Conservation (phyloP, 2,113 vertebrate genomes). For the Eonycteris spelaea region DNA sequence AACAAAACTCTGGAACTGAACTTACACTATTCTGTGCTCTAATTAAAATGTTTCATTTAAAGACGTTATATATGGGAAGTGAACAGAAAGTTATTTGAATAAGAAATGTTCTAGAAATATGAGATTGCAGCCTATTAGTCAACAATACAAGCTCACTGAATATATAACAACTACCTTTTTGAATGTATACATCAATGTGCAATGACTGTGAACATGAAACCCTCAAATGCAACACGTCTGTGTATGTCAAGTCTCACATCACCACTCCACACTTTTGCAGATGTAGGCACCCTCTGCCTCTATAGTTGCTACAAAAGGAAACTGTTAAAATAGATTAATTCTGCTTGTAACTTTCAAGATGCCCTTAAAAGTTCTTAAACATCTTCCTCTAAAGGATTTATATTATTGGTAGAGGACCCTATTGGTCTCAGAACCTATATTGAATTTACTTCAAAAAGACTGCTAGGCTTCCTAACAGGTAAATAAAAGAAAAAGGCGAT, state of each 20-base stretch:
- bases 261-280: no score
- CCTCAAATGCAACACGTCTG: not conserved
- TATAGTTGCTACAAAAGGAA: not conserved
- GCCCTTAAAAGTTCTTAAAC: not conserved
- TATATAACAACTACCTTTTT: not conserved
- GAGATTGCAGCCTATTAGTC: not conserved
- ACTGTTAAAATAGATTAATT: not conserved
- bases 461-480: not conserved
- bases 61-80: not conserved
- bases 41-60: not conserved
- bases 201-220: not conserved
- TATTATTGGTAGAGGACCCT: not conserved
- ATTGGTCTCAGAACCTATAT: not conserved
- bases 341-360: not conserved
- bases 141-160: not conserved
- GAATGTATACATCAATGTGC: not conserved
- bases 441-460: slow-evolving; percentile 31
- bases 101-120: not conserved
- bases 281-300: not conserved
- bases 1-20: not conserved
- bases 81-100: not conserved
- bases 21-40: not conserved
- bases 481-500: slow-evolving; percentile 4
- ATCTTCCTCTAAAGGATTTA: not conserved
- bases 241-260: not conserved